Evolutionary conservation across 2,797 vertebrate genomes (phyloP).

Genomic region (Triplophysa yarkandensis): DNA sequence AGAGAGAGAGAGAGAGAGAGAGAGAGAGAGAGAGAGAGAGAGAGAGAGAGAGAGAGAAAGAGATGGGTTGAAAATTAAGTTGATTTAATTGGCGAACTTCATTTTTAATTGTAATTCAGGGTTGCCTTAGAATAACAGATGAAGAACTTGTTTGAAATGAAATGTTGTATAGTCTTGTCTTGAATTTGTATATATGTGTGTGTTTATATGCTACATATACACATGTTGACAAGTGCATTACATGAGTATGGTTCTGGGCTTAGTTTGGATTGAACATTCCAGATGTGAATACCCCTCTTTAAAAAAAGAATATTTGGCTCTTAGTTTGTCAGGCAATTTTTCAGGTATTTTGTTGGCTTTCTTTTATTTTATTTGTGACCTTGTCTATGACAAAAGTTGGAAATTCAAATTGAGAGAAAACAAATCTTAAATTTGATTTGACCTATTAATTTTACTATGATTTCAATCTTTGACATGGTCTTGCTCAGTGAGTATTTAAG

Average conservation of each 20-base stretch:
- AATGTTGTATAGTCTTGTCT: neutral
- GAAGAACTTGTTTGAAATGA: neutral
- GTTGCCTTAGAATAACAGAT: neutral
- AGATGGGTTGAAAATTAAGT: slow-evolving; percentile 4
- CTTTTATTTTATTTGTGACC: too few species aligned
- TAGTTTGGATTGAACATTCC: neutral
- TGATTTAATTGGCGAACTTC: neutral
- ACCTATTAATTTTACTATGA: too few species aligned
- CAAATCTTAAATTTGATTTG: too few species aligned
- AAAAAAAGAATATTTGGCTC: neutral
- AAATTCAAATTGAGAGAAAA: too few species aligned
- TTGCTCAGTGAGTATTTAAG: too few species aligned
- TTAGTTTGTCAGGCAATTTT: neutral
- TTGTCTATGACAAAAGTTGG: too few species aligned
- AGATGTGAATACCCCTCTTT: neutral
- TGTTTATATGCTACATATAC: neutral
- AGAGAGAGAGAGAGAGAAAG: too few species aligned
- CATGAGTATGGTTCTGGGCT: neutral
- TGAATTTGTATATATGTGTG: neutral
- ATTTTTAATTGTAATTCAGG: neutral
- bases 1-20: slow-evolving; percentile 21
- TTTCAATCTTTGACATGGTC: too few species aligned
- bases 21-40: slow-evolving; percentile 20
- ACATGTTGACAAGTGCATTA: neutral
- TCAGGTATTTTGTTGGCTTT: too few species aligned